phyloP scores from a whole-genome alignment of 2,113 vertebrate species.

The Pangasianodon hypophthalmus region DNA sequence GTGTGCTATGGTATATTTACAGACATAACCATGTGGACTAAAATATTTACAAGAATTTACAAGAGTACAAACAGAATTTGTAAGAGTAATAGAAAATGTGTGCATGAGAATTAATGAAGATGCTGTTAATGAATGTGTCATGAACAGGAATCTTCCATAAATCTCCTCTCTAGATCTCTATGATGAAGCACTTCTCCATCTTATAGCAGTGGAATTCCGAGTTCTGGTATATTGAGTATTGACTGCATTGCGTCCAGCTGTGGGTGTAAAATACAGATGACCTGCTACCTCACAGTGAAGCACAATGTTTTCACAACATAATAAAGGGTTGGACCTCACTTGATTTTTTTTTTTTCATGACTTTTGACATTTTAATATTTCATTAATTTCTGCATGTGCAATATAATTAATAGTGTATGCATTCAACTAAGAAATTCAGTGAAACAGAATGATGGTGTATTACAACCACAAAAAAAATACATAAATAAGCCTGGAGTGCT shows the following conservation, averaged over 20 bases:
- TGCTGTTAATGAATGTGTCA: background rate
- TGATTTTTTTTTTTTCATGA: too few species aligned
- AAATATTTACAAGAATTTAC: background rate
- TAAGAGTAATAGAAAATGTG: background rate
- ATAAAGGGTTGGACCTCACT: too few species aligned
- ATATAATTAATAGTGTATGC: too few species aligned
- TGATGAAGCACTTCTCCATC: background rate
- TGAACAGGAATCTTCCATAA: background rate
- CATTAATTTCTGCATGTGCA: too few species aligned
- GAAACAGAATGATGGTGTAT: too few species aligned
- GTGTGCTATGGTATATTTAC: background rate
- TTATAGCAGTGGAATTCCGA: background rate
- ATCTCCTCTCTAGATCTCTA: background rate
- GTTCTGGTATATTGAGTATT: background rate
- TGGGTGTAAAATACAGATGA: too few species aligned
- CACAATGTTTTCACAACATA: too few species aligned
- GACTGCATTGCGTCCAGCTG: background rate
- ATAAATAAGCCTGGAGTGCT: too few species aligned
- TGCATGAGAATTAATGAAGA: background rate
- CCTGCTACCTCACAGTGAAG: too few species aligned
- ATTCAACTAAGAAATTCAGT: too few species aligned
- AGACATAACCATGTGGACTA: background rate
- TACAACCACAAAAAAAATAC: too few species aligned
- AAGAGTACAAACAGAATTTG: background rate
- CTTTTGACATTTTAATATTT: too few species aligned